phyloP scores from a whole-genome alignment of 2,797 vertebrate species.

The Cirrhinus mrigala region DNA sequence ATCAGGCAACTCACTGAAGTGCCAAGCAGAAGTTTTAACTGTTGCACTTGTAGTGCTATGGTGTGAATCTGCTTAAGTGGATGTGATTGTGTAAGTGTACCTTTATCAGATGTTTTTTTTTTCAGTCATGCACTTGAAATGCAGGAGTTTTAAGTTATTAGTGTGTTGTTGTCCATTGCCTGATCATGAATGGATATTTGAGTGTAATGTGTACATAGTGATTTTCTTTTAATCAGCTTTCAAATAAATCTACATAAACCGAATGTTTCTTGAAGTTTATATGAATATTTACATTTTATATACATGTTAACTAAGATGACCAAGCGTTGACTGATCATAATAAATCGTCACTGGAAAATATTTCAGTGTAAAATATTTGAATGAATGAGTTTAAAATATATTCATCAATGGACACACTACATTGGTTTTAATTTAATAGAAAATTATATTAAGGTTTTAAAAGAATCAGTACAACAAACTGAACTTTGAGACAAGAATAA shows the following conservation, averaged over 20 bases:
- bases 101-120: slow-evolving; percentile 53
- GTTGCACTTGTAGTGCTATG: slow-evolving; percentile 66
- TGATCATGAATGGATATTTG: slow-evolving; percentile 72
- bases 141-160: slow-evolving; percentile 83
- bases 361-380: not conserved
- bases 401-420: not conserved
- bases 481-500: not conserved
- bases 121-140: slow-evolving; percentile 76
- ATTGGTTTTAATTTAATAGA: not conserved
- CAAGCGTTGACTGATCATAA: too few relatives aligned
- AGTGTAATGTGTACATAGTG: slow-evolving; percentile 73
- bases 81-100: slow-evolving; percentile 66
- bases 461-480: not conserved
- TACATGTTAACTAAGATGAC: not conserved
- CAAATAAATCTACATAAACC: slow-evolving; percentile 81
- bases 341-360: not conserved
- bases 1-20: slow-evolving; percentile 77
- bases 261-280: not conserved
- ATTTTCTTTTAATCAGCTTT: slow-evolving; percentile 82
- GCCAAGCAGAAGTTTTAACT: slow-evolving; percentile 72
- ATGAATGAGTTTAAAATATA: not conserved
- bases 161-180: slow-evolving; percentile 66
- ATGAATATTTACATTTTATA: not conserved
- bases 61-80: slow-evolving; percentile 70
- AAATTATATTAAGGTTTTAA: not conserved